phyloP scores from a whole-genome alignment of 2,888 invertebrate genomes.

The Plagiodera versicolora region DNA sequence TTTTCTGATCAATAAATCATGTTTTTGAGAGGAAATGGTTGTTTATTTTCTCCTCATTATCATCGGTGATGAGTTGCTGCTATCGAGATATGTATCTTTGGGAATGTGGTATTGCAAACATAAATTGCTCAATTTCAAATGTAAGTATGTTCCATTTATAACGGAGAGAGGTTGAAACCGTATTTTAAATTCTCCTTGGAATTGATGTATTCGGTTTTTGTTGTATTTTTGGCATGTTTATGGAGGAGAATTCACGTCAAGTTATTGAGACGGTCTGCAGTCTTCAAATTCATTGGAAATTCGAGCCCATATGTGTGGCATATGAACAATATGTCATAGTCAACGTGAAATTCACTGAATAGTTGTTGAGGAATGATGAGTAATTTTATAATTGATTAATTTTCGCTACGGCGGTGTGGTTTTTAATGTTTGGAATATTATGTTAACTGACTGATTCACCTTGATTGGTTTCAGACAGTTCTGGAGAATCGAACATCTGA shows the following conservation, averaged over 20 bases:
- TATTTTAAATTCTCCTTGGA: conserved; percentile 2
- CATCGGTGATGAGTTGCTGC: conserved; percentile 20
- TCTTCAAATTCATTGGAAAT: neutral
- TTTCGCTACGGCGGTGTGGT: too few species aligned
- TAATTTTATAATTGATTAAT: too few species aligned
- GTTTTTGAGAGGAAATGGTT: conserved; percentile 16
- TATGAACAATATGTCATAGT: too few species aligned
- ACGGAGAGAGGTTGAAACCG: conserved; percentile 10
- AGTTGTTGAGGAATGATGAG: too few species aligned
- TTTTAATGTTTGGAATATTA: too few species aligned
- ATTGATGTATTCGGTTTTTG: conserved; percentile 7
- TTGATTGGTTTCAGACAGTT: too few species aligned
- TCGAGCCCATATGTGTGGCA: too few species aligned
- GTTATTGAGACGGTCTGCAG: neutral
- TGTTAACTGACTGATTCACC: too few species aligned
- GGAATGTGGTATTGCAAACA: conserved; percentile 21
- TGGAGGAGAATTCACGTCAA: neutral
- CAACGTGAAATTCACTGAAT: too few species aligned
- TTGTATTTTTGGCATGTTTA: conserved; percentile 5
- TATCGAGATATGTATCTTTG: conserved; percentile 23
- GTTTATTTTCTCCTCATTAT: conserved; percentile 23
- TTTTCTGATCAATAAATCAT: conserved; percentile 24
- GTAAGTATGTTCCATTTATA: conserved; percentile 22
- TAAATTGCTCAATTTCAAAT: conserved; percentile 26
- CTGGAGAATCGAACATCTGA: too few species aligned